Evolutionary conservation across 2,113 vertebrate species (phyloP).

Genomic region (Fukomys damarensis): DNA sequence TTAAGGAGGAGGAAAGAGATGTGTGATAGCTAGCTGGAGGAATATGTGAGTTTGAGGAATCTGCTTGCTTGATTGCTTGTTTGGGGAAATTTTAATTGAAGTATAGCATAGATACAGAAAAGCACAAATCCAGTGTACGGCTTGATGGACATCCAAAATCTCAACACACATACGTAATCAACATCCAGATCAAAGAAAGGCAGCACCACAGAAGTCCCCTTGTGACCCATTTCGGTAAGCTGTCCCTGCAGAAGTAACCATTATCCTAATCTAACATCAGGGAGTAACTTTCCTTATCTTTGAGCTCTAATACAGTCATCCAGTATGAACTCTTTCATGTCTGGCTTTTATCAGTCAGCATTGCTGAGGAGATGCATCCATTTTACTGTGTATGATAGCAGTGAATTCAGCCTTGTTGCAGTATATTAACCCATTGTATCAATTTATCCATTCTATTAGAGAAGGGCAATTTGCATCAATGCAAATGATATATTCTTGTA

Average conservation of each 20-base stretch:
- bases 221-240: constrained; percentile 50
- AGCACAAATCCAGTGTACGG: constrained; percentile 34
- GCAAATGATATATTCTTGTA: neutral
- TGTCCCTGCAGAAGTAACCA: neutral
- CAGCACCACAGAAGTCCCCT: neutral
- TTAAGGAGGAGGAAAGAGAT: constrained; percentile 44
- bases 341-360: constrained; percentile 10
- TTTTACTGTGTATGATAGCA: neutral
- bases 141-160: constrained; percentile 24
- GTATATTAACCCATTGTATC: constrained; percentile 22
- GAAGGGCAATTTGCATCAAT: neutral
- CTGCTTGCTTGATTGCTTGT: constrained; percentile 28
- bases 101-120: constrained; percentile 11
- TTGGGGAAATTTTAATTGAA: constrained; percentile 60
- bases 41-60: constrained; percentile 1
- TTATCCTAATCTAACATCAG: constrained; percentile 40
- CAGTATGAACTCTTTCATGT: neutral
- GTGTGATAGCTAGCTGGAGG: constrained; percentile 16
- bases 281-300: constrained; percentile 48
- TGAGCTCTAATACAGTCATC: constrained; percentile 49
- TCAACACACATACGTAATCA: constrained; percentile 21
- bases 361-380: neutral
- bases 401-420: neutral
- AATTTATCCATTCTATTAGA: constrained; percentile 58
- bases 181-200: neutral